Percentiles rank a stretch among this genome's conserved stretches.
phyloP scores from a whole-genome alignment of 2,113 vertebrate species.

The Hyaena hyaena region DNA sequence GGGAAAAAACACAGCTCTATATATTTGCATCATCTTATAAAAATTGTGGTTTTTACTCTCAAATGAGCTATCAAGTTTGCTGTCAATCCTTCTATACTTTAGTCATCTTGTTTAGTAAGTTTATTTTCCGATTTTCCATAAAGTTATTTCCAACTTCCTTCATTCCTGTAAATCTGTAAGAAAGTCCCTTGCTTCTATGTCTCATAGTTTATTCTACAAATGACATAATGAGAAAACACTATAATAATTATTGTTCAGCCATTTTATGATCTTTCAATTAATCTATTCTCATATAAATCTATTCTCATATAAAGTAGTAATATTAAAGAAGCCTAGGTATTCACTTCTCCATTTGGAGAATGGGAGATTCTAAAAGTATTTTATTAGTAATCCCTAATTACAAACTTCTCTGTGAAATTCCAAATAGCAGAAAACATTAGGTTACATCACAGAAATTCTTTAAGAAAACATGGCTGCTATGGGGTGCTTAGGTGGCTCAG shows the following conservation, averaged over 20 bases:
- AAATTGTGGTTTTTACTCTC: neutral
- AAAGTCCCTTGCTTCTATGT: neutral
- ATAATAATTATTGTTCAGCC: neutral
- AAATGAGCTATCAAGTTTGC: neutral
- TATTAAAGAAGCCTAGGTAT: neutral
- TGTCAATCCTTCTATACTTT: neutral
- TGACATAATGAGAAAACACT: neutral
- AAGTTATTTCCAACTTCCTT: neutral
- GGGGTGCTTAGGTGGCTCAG: no score
- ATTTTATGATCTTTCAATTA: neutral
- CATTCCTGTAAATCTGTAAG: neutral
- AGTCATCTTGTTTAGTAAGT: neutral
- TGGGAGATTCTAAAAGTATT: neutral
- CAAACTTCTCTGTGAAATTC: neutral
- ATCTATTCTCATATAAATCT: neutral
- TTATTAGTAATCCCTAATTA: neutral
- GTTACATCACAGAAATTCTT: neutral
- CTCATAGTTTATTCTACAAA: neutral
- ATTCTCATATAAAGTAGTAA: neutral
- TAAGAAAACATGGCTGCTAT: neutral
- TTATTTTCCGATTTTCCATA: neutral
- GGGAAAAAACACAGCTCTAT: neutral
- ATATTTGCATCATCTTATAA: neutral
- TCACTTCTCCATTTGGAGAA: neutral
- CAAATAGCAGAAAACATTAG: neutral